A percentile compares a stretch with the other conserved stretches of the same genome.
Evolutionary conservation across 2,888 invertebrate species (phyloP).

Genomic region (Pseudococcus longispinus): DNA sequence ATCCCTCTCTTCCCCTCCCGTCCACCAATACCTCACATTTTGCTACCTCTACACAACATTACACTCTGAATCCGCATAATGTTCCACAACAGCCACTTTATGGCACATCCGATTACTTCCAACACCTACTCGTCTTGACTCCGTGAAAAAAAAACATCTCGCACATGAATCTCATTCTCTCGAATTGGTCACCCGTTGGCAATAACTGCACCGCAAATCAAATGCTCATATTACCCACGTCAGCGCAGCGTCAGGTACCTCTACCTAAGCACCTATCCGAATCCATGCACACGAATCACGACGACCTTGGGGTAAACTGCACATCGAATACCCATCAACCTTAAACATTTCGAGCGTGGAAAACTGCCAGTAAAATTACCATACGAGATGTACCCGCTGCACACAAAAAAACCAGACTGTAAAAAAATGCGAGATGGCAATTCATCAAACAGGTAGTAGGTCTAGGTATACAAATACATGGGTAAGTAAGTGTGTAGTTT

Average conservation of each 20-base stretch:
- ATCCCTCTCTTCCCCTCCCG: no score
- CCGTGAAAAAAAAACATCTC: background rate
- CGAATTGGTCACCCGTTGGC: background rate
- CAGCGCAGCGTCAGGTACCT: background rate
- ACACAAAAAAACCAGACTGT: background rate
- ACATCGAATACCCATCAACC: slow-evolving; percentile 30
- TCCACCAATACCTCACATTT: no score
- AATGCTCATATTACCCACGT: background rate
- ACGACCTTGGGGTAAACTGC: slow-evolving; percentile 19
- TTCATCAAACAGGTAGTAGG: background rate
- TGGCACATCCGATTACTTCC: no score
- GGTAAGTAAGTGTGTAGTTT: no score
- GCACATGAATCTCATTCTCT: background rate
- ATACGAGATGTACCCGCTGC: background rate
- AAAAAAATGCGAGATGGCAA: background rate
- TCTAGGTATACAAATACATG: background rate
- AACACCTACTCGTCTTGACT: no score
- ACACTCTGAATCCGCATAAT: no score
- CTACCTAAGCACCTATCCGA: background rate
- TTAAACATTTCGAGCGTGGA: slow-evolving; percentile 30
- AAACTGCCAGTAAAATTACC: slow-evolving; percentile 31
- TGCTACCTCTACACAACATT: no score
- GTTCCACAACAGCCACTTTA: no score
- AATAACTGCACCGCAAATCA: background rate
- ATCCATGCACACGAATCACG: background rate